Base-by-base conservation (phyloP, 2,113 vertebrate genomes). In the Anarhynchus alexandrinus region DNA sequence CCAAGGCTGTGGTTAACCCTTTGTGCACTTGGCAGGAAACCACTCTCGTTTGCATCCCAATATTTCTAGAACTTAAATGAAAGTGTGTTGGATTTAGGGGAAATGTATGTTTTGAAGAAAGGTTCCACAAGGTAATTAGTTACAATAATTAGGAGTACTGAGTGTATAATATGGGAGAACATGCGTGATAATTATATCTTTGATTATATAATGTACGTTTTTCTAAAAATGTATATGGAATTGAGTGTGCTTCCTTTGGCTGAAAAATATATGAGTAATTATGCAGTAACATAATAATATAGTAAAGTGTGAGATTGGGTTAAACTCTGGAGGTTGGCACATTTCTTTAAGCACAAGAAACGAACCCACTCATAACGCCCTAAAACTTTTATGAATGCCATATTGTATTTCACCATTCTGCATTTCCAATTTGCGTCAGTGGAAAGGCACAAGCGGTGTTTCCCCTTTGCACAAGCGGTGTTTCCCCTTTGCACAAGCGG, bases 1-100 rank as follows among this genome's bases (percentile, higher is more conserved):
- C 30, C 43, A 76, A 64, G 27, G 15, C 17, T 86, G 8, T 72
- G 27, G 26, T 66, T 94, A 91, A 94, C 47, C 5, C 15, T 82
- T 91, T 82, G 21, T 43, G 7, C 36, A 49, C 27, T 54, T 38
- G 40, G 21, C 83, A 55, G 30, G 12, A 82, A 87, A 59, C 5
- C 2, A 8, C 9, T 80, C 79, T 34, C 3, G 2, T 42, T 61
- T 1, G 1, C 1, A 2, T 36, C 18, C 5, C 5, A 25, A 0
- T 20, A 67, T 89, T 94, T 62, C 59, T 82, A n/a, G 40, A 85
- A 57, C 13, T 66, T 54, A 40, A 38, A 70, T 36, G 2, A 23
- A 74, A 59, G 7, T 55, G 27, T n/a, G 40, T 82, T 65, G 40
- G 23, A 65, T 27, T 83, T 65, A 73, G n/a, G 57, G 20, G 19